Percentiles rank a stretch among this genome's conserved stretches.
Evolutionary conservation across 2,113 vertebrate genomes (phyloP).

Genomic region (Pitta sordida): DNA sequence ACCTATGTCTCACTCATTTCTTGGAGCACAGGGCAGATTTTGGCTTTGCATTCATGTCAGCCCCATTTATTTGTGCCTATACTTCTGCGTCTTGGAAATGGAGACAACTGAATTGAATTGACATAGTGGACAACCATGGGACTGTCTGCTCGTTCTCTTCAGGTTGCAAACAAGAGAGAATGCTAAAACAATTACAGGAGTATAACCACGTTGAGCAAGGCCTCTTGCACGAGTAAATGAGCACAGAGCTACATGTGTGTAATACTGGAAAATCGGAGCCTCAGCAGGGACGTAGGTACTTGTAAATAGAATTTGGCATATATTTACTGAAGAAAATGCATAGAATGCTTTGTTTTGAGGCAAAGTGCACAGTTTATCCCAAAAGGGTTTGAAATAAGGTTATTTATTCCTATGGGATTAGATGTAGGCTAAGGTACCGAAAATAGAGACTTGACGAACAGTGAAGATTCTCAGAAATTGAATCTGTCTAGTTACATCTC

Average conservation of each 20-base stretch:
- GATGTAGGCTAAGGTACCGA: not conserved
- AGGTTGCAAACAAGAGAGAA: not conserved
- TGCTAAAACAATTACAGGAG: not conserved
- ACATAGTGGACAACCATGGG: not conserved
- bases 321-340: not conserved
- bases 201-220: not conserved
- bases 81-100: not conserved
- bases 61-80: not conserved
- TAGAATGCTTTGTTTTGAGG: too few species aligned
- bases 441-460: not conserved
- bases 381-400: not conserved
- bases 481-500: not conserved
- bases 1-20: not conserved
- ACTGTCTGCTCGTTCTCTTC: not conserved
- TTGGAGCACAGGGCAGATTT: not conserved
- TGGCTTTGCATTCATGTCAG: not conserved
- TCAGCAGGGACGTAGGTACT: not conserved
- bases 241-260: not conserved
- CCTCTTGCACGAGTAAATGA: not conserved
- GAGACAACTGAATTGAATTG: not conserved
- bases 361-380: too few species aligned
- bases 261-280: not conserved
- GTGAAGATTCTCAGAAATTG: not conserved
- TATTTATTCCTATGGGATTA: not conserved
- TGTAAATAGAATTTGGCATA: not conserved